Percentiles rank a stretch among this genome's conserved stretches.
Conservation (phyloP, 2,888 invertebrate genomes). For the Phanerotoma sp. region DNA sequence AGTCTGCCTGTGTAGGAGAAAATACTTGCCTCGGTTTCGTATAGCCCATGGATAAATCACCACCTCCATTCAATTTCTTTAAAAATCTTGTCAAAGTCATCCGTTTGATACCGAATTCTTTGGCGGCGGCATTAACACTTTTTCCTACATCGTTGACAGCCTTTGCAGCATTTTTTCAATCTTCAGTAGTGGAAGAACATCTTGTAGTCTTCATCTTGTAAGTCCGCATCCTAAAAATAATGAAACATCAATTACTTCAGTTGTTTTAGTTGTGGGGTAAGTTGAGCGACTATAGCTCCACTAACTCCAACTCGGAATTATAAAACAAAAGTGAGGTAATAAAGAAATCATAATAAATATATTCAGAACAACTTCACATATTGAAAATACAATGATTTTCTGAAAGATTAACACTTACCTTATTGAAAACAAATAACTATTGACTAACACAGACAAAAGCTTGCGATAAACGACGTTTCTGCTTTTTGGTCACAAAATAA, state of each 20-base stretch:
- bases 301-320: no score
- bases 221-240: conserved; percentile 15
- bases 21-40: neutral
- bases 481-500: no score
- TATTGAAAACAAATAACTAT: neutral
- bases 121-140: conserved; percentile 14
- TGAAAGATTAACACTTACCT: neutral
- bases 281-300: neutral
- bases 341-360: neutral
- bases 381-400: neutral
- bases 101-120: conserved; percentile 13
- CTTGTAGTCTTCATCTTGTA: conserved; percentile 14
- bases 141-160: conserved; percentile 17
- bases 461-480: no score
- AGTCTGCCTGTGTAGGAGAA: neutral
- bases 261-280: neutral
- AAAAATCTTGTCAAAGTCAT: conserved; percentile 14
- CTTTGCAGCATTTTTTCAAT: conserved; percentile 10
- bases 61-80: conserved; percentile 3
- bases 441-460: no score
- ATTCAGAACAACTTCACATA: neutral
- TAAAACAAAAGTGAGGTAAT: neutral
- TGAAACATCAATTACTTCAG: neutral
- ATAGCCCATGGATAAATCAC: conserved; percentile 1
- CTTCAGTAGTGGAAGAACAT: conserved; percentile 6